Evolutionary conservation across 2,888 invertebrate genomes (phyloP).

Genomic region (Sarcophaga caerulescens): DNA sequence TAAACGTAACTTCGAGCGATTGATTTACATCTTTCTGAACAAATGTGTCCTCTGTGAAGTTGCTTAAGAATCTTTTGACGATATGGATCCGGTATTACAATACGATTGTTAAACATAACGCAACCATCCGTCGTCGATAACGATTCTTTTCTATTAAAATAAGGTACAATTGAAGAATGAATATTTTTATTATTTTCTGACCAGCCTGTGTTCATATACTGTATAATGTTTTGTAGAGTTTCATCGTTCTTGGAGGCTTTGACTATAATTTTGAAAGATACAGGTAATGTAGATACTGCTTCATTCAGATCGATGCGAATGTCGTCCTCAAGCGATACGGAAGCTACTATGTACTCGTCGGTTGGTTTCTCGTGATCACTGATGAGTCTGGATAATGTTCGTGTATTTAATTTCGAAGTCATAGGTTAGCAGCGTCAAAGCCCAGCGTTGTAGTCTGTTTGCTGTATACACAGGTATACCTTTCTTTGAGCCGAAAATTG

Average conservation of each 20-base stretch:
- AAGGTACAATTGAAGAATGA: conserved; percentile 2
- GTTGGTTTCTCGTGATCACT: conserved; percentile 43
- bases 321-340: conserved; percentile 12
- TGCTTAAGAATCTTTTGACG: conserved; percentile 13
- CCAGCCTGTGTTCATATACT: conserved; percentile 28
- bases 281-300: conserved; percentile 16
- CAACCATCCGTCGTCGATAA: conserved; percentile 20
- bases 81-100: too few relatives aligned
- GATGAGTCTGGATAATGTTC: conserved; percentile 66
- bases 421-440: conserved; percentile 52
- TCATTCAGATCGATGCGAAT: conserved; percentile 12
- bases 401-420: conserved; percentile 69
- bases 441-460: conserved; percentile 57
- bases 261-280: conserved; percentile 18
- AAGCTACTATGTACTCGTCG: conserved; percentile 46
- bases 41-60: conserved; percentile 25
- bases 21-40: conserved; percentile 7
- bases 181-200: neutral
- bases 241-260: conserved; percentile 6
- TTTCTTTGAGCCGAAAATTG: conserved; percentile 74
- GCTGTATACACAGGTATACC: conserved; percentile 70
- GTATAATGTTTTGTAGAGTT: conserved; percentile 11
- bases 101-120: neutral
- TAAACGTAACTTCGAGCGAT: conserved; percentile 69
- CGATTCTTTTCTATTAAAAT: conserved; percentile 7